A percentile compares a stretch with the other conserved stretches of the same genome.
phyloP scores from a whole-genome alignment of 35 echinoderm and acorn worm genomes.

The Anneissia japonica region DNA sequence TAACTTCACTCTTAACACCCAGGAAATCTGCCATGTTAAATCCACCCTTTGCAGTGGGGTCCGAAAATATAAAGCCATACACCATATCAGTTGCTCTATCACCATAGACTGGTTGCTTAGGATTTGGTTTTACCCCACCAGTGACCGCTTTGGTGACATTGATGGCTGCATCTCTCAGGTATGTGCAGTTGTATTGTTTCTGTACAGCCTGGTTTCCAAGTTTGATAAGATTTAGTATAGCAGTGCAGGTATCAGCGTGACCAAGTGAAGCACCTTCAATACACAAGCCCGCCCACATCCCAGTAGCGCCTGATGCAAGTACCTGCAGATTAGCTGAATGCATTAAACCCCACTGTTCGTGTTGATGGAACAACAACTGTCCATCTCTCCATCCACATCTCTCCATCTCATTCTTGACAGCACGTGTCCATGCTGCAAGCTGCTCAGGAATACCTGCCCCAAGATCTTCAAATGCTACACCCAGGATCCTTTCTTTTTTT shows the following conservation, averaged over 20 bases:
- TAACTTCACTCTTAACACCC: not conserved
- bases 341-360: constrained; percentile 36
- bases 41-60: not conserved
- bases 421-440: not conserved
- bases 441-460: constrained; percentile 35
- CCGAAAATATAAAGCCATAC: constrained; percentile 11
- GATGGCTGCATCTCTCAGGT: constrained; percentile 36
- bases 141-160: constrained; percentile 42
- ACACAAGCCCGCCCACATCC: constrained; percentile 26
- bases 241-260: constrained; percentile 17
- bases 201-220: constrained; percentile 11
- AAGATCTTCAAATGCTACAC: constrained; percentile 43
- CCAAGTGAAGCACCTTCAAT: constrained; percentile 29
- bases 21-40: constrained; percentile 41
- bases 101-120: not conserved
- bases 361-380: constrained; percentile 38
- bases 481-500: constrained; percentile 2
- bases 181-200: constrained; percentile 27
- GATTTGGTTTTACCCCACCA: too few relatives aligned
- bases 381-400: constrained; percentile 33
- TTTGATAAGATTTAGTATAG: constrained; percentile 29
- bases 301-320: too few relatives aligned
- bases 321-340: too few relatives aligned
- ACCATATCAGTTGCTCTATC: constrained; percentile 28
- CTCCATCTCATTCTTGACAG: constrained; percentile 42